Conservation (phyloP, 2,888 invertebrate genomes). For the Drosophila neonasuta region DNA sequence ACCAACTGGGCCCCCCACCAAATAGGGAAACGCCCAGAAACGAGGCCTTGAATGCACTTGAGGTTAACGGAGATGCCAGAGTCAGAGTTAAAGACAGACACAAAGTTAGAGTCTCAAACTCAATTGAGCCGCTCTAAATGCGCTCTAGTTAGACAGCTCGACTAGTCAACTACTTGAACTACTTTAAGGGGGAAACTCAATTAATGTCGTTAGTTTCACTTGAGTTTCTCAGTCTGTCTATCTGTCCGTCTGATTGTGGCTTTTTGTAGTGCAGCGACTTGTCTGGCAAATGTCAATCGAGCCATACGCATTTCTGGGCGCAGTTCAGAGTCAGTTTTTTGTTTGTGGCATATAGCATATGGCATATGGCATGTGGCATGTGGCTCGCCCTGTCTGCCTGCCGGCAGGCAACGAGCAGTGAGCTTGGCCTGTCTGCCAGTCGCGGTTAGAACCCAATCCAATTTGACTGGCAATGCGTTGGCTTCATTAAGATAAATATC, state of each 20-base stretch:
- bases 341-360: slow-evolving; percentile 28
- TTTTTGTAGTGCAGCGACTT: slow-evolving; percentile 38
- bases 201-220: slow-evolving; percentile 66
- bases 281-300: slow-evolving; percentile 67
- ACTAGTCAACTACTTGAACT: slow-evolving; percentile 45
- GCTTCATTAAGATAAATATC: slow-evolving; percentile 64
- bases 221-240: slow-evolving; percentile 31
- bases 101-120: not conserved
- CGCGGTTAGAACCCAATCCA: slow-evolving; percentile 46
- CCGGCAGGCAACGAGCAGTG: not conserved
- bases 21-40: slow-evolving; percentile 33
- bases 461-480: slow-evolving; percentile 52
- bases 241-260: slow-evolving; percentile 26
- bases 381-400: slow-evolving; percentile 50
- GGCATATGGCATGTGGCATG: slow-evolving; percentile 35
- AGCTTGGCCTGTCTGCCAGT: slow-evolving; percentile 16
- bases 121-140: slow-evolving; percentile 29
- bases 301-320: slow-evolving; percentile 70
- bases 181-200: slow-evolving; percentile 58
- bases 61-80: slow-evolving; percentile 44
- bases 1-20: slow-evolving; percentile 17
- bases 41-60: slow-evolving; percentile 60
- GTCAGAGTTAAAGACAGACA: not conserved
- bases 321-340: slow-evolving; percentile 42
- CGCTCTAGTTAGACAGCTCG: slow-evolving; percentile 24